Evolutionary conservation across 2,888 invertebrate species (phyloP).

Genomic region (Ceriagrion tenellum): DNA sequence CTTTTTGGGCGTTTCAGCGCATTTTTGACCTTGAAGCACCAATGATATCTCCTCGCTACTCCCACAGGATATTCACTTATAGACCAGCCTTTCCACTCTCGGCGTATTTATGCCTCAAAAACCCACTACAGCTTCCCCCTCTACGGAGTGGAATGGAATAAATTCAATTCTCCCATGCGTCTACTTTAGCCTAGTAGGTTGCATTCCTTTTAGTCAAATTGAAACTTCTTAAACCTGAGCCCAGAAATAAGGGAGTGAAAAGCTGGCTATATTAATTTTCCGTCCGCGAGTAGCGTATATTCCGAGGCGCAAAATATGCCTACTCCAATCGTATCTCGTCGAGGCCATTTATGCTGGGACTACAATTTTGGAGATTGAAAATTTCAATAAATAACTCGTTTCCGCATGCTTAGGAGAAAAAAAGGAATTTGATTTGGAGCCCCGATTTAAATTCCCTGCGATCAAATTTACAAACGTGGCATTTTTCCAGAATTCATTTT

Average conservation of each 20-base stretch:
- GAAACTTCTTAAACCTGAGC: neutral
- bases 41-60: neutral
- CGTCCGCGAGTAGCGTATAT: neutral
- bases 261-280: neutral
- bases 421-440: too few relatives aligned
- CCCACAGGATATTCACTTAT: neutral
- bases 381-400: too few relatives aligned
- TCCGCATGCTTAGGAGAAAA: too few relatives aligned
- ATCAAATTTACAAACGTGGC: too few relatives aligned
- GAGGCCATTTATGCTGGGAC: neutral
- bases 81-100: neutral
- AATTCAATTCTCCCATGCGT: neutral
- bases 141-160: neutral
- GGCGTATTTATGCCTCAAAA: neutral
- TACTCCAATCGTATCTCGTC: neutral
- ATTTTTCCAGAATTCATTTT: too few relatives aligned
- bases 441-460: too few relatives aligned
- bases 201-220: conserved; percentile 10
- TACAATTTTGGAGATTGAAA: too few relatives aligned
- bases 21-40: neutral
- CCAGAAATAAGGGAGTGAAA: neutral
- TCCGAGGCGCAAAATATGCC: neutral
- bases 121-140: neutral
- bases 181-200: neutral
- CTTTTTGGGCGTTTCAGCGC: neutral